Conservation (phyloP, 2,888 invertebrate genomes). For the Volucella inanis region DNA sequence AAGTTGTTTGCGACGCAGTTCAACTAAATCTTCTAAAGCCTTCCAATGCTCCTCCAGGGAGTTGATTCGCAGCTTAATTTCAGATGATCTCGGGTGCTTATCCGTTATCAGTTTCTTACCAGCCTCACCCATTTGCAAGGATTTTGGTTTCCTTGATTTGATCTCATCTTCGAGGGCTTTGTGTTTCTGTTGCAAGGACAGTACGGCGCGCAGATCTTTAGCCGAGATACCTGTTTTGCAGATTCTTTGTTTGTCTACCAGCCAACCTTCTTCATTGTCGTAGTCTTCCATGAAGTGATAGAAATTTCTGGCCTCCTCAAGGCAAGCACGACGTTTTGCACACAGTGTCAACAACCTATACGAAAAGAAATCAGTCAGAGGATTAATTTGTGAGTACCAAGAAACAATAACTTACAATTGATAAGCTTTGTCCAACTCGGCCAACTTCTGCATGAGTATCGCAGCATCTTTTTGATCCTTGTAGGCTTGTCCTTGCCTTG, state of each 20-base stretch:
- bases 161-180: conserved; percentile 95
- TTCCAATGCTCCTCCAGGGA: conserved; percentile 94
- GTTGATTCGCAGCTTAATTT: conserved; percentile 91
- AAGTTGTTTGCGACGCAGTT: conserved; percentile 88
- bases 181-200: conserved; percentile 95
- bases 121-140: conserved; percentile 87
- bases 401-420: conserved; percentile 85
- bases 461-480: conserved; percentile 85
- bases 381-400: neutral
- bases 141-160: conserved; percentile 87
- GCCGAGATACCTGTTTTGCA: conserved; percentile 96
- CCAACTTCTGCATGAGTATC: conserved; percentile 87
- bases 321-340: conserved; percentile 88
- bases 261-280: conserved; percentile 98
- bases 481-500: conserved; percentile 86
- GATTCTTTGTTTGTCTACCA: conserved; percentile 96
- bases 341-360: conserved; percentile 79
- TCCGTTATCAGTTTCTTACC: conserved; percentile 90
- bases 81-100: conserved; percentile 91
- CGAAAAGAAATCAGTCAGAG: neutral
- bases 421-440: conserved; percentile 90
- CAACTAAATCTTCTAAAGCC: conserved; percentile 92
- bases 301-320: conserved; percentile 96
- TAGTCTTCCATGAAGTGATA: conserved; percentile 98
- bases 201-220: conserved; percentile 95